Evolutionary conservation across 2,888 invertebrate genomes (phyloP).

Genomic region (Mythimna albipuncta): DNA sequence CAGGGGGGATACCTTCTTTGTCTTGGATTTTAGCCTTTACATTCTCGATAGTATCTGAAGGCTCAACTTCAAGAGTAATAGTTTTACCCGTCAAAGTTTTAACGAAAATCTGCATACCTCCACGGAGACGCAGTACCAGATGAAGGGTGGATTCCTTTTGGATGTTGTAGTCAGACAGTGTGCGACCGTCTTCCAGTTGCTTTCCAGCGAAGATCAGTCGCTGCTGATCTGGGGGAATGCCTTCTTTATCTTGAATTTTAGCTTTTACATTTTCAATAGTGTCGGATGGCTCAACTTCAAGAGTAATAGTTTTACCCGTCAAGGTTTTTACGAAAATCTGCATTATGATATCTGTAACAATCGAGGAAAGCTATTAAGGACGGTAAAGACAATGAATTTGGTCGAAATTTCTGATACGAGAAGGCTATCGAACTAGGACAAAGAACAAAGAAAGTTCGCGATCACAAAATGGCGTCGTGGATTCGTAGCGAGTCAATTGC

Average conservation of each 20-base stretch:
- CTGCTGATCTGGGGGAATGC: neutral
- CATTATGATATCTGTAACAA: constrained; percentile 82
- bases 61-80: constrained; percentile 57
- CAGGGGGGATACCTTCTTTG: constrained; percentile 70
- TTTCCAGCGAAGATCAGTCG: neutral
- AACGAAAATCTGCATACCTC: constrained; percentile 49
- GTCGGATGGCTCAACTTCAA: neutral
- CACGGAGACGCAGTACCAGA: neutral
- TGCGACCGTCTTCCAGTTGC: neutral
- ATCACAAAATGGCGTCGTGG: constrained; percentile 86
- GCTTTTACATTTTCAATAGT: neutral
- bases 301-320: neutral
- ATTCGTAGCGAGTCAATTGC: neutral
- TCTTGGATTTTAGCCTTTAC: constrained; percentile 68
- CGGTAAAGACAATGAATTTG: constrained; percentile 72
- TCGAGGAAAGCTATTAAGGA: constrained; percentile 59
- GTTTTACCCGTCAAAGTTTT: constrained; percentile 66
- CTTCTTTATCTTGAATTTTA: neutral
- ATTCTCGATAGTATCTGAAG: constrained; percentile 69
- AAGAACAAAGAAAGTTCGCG: constrained; percentile 85
- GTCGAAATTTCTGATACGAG: constrained; percentile 43
- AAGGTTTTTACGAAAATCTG: constrained; percentile 80
- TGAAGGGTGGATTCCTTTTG: neutral
- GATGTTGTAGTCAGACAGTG: neutral
- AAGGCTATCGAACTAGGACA: constrained; percentile 62